phyloP scores from a whole-genome alignment of 2,113 vertebrate species.

The Lota lota region DNA sequence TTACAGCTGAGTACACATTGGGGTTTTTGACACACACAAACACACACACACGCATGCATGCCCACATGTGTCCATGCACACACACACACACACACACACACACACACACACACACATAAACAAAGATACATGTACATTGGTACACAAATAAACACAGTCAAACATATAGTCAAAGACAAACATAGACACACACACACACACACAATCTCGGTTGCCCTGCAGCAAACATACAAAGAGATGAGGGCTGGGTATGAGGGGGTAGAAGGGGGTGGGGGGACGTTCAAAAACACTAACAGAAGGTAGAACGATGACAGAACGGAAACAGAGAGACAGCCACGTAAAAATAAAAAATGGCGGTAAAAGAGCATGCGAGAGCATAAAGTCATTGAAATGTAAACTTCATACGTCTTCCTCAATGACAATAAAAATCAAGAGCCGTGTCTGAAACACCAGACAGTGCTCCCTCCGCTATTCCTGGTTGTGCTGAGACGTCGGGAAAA shows the following conservation, averaged over 20 bases:
- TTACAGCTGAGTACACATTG: slow-evolving; percentile 11
- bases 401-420: too few species aligned
- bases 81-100: neutral
- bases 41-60: slow-evolving; percentile 4
- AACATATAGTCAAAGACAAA: neutral
- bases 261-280: too few species aligned
- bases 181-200: slow-evolving; percentile 11
- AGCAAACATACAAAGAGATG: neutral
- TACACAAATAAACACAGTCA: slow-evolving; percentile 4
- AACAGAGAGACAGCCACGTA: neutral
- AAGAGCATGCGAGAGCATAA: too few species aligned
- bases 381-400: too few species aligned
- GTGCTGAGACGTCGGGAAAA: too few species aligned
- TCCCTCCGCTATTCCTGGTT: too few species aligned
- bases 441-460: too few species aligned
- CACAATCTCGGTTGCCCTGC: neutral
- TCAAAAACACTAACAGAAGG: too few species aligned
- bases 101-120: neutral
- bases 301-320: neutral
- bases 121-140: neutral
- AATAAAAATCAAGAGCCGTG: too few species aligned
- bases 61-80: neutral
- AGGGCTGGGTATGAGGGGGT: neutral
- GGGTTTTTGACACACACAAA: neutral
- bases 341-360: too few species aligned